These are phyloP conservation scores for Sminthopsis crassicaudata DNA, from an alignment of 2,113 vertebrate species.

Conservation along the genomic window DNA sequence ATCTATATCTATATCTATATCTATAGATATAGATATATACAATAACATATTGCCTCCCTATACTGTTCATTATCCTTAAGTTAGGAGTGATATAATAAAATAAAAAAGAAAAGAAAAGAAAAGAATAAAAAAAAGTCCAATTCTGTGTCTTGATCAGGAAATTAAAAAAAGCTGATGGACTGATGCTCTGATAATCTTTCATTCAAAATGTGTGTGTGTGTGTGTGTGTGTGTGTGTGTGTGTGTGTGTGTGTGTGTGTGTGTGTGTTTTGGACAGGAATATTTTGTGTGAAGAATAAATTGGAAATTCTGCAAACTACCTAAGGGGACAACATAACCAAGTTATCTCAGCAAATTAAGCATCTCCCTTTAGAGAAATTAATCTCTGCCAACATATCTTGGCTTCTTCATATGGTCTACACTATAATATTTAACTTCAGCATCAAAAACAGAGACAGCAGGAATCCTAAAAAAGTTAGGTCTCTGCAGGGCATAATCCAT, in stretches of 20 bases:
- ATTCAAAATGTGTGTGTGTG: background rate
- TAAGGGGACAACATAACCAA: background rate
- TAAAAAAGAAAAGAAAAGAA: no score
- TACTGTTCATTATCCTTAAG: background rate
- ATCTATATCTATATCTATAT: no score
- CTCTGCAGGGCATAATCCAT: background rate
- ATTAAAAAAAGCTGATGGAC: background rate
- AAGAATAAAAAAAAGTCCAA: background rate
- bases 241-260: background rate
- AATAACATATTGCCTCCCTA: background rate
- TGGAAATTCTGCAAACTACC: background rate
- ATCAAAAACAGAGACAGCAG: background rate
- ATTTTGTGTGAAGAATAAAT: background rate
- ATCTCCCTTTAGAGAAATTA: background rate
- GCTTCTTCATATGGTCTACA: background rate
- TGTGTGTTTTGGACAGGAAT: background rate
- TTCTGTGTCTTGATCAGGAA: background rate
- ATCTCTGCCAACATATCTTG: background rate
- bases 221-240: background rate
- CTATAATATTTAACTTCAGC: background rate
- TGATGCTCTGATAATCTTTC: background rate
- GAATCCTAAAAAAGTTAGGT: background rate
- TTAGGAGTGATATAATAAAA: background rate
- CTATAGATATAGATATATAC: no score
- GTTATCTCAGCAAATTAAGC: background rate